phyloP scores from a whole-genome alignment of 2,888 invertebrate genomes.

The Caenorhabditis sinica region DNA sequence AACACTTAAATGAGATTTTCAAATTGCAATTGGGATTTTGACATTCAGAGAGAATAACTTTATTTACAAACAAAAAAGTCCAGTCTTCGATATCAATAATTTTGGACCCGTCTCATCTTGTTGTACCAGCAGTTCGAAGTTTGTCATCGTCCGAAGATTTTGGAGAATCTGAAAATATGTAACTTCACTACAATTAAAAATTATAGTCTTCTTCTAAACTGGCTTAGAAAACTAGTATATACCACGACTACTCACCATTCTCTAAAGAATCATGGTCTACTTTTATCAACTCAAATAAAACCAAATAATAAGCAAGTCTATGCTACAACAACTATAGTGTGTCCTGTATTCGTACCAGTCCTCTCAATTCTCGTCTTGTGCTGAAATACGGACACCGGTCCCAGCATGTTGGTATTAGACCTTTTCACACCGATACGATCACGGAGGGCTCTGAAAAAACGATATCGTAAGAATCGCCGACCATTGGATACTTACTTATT shows the following conservation, averaged over 20 bases:
- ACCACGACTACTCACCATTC: neutral
- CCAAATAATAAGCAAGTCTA: neutral
- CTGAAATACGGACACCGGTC: slow-evolving; percentile 46
- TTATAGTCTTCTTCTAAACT: neutral
- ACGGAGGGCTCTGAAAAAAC: slow-evolving; percentile 62
- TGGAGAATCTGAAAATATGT: slow-evolving; percentile 16
- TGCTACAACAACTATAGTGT: slow-evolving; percentile 34
- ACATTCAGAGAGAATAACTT: neutral
- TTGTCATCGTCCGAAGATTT: slow-evolving; percentile 13
- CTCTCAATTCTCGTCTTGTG: slow-evolving; percentile 40
- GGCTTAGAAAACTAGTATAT: neutral
- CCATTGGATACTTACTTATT: slow-evolving; percentile 68
- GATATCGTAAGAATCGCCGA: neutral
- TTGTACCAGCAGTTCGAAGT: neutral
- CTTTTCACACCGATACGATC: slow-evolving; percentile 58
- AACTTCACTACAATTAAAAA: neutral
- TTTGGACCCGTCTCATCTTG: neutral
- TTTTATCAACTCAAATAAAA: neutral
- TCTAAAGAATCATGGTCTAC: neutral
- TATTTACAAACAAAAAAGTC: neutral
- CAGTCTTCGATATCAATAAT: neutral
- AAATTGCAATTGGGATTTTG: too few species aligned
- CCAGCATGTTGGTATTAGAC: slow-evolving; percentile 23
- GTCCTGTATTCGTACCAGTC: slow-evolving; percentile 54
- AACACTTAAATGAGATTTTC: too few species aligned